Evolutionary conservation across 1,140 invertebrate species (phyloP).

Genomic region (Macrobrachium rosenbergii): DNA sequence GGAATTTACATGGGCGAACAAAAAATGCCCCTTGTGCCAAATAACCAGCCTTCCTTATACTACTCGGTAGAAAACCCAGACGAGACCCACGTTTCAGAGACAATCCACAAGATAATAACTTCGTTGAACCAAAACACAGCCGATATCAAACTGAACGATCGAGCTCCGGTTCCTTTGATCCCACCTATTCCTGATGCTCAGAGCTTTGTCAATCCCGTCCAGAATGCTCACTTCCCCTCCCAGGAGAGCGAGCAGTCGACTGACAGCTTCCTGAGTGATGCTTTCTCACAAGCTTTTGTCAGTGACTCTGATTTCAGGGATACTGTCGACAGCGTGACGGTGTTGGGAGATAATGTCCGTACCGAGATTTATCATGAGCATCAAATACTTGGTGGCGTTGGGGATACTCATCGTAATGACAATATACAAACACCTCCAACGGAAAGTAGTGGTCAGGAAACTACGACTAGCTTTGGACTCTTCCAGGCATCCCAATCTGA

Average conservation of each 20-base stretch:
- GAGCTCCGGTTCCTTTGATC: slow-evolving; percentile 14
- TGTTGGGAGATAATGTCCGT: too few relatives aligned
- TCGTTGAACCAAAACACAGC: slow-evolving; percentile 31
- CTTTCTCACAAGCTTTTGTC: too few relatives aligned
- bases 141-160: slow-evolving; percentile 37
- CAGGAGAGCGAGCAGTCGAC: neutral
- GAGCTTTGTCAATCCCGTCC: neutral
- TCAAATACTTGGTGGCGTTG: too few relatives aligned
- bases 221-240: neutral
- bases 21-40: neutral
- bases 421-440: too few relatives aligned
- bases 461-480: too few relatives aligned
- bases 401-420: too few relatives aligned
- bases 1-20: slow-evolving; percentile 32
- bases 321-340: too few relatives aligned
- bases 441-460: too few relatives aligned
- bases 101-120: slow-evolving; percentile 54
- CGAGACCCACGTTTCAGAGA: slow-evolving; percentile 39
- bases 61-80: slow-evolving; percentile 47
- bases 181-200: slow-evolving; percentile 8
- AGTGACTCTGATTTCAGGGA: too few relatives aligned
- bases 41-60: slow-evolving; percentile 30
- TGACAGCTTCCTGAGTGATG: too few relatives aligned
- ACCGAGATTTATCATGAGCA: too few relatives aligned
- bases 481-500: too few relatives aligned